These are phyloP conservation scores for Cantharis flavilabris DNA, from an alignment of 2,888 invertebrate species.

Conservation along the genomic window DNA sequence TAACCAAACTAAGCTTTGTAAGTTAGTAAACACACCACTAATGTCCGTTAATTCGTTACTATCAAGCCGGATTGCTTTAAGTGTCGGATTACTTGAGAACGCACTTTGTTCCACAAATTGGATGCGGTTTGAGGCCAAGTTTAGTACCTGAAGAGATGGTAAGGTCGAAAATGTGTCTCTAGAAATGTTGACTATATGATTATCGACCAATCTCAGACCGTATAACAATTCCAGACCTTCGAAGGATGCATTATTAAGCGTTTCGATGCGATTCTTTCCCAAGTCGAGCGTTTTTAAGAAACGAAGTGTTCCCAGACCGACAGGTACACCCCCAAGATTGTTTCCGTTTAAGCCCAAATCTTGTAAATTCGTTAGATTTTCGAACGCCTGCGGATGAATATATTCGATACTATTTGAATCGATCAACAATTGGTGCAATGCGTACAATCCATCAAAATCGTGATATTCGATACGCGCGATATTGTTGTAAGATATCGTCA, in stretches of 20 bases:
- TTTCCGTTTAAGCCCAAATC: slow-evolving; percentile 79
- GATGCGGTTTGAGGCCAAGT: slow-evolving; percentile 80
- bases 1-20: slow-evolving; percentile 76
- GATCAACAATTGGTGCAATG: slow-evolving; percentile 73
- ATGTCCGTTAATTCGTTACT: slow-evolving; percentile 78
- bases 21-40: slow-evolving; percentile 75
- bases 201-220: slow-evolving; percentile 78
- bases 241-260: slow-evolving; percentile 73
- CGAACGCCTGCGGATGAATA: slow-evolving; percentile 73
- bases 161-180: slow-evolving; percentile 74
- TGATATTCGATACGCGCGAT: slow-evolving; percentile 70
- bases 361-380: slow-evolving; percentile 77
- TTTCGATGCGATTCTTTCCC: slow-evolving; percentile 78
- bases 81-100: slow-evolving; percentile 72
- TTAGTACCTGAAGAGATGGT: slow-evolving; percentile 75
- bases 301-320: slow-evolving; percentile 69
- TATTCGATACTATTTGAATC: slow-evolving; percentile 74
- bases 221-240: slow-evolving; percentile 74
- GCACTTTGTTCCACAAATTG: slow-evolving; percentile 77
- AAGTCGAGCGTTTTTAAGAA: slow-evolving; percentile 79
- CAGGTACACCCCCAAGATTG: slow-evolving; percentile 70
- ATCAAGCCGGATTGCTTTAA: slow-evolving; percentile 77
- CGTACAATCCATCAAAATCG: slow-evolving; percentile 74
- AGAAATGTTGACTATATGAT: slow-evolving; percentile 76
- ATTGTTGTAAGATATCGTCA: slow-evolving; percentile 74